A percentile compares a stretch with the other conserved stretches of the same genome.
Evolutionary conservation across 2,888 invertebrate genomes (phyloP).

Genomic region (Xanthorhoe spadicearia): DNA sequence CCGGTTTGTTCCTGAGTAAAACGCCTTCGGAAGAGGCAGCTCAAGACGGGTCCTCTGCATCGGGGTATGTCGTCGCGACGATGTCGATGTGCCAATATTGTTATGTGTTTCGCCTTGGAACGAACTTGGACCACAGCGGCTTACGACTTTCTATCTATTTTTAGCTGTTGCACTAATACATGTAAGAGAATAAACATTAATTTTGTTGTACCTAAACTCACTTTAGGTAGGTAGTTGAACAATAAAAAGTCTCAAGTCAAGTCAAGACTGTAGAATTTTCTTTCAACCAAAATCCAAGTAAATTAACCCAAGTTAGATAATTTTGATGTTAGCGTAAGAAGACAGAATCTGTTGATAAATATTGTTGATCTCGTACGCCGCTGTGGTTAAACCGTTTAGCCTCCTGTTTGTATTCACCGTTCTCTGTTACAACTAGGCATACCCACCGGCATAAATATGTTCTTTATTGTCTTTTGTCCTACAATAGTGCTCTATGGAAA

Average conservation of each 20-base stretch:
- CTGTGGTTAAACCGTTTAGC: conserved; percentile 58
- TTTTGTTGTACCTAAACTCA: too few species aligned
- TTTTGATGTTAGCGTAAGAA: neutral
- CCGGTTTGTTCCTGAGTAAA: conserved; percentile 96
- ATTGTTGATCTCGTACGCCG: conserved; percentile 45
- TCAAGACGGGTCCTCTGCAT: conserved; percentile 86
- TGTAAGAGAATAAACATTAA: too few species aligned
- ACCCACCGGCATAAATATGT: conserved; percentile 65
- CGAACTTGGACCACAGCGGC: conserved; percentile 52
- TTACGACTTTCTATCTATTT: conserved; percentile 25
- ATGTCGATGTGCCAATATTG: conserved; percentile 69
- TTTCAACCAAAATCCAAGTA: too few species aligned
- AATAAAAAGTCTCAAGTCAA: too few species aligned
- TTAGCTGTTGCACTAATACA: neutral
- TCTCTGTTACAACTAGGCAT: conserved; percentile 62
- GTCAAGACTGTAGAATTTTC: too few species aligned
- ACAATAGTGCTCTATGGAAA: conserved; percentile 49
- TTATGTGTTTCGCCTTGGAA: conserved; percentile 67
- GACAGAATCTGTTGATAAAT: neutral
- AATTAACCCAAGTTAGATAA: too few species aligned
- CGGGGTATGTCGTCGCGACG: conserved; percentile 82
- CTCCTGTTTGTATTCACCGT: conserved; percentile 68
- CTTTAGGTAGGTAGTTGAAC: too few species aligned
- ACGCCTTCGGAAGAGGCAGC: conserved; percentile 95
- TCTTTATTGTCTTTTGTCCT: conserved; percentile 55